Evolutionary conservation across 2,113 vertebrate genomes (phyloP).

Genomic region (Dromaius novaehollandiae): DNA sequence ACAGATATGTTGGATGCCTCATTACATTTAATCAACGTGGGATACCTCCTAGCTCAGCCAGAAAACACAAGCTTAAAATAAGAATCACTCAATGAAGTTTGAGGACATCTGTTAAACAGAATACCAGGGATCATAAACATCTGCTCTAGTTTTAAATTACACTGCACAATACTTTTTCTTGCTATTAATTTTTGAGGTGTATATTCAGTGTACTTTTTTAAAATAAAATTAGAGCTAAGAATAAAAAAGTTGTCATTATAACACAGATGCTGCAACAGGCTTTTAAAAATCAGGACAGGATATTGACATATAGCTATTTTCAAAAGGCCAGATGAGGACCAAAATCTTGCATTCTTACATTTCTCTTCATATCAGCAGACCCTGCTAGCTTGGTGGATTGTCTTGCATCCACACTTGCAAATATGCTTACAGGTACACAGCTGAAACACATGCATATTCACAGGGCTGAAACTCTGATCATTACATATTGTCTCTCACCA

Average conservation of each 20-base stretch:
- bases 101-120: background rate
- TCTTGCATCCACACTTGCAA: background rate
- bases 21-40: background rate
- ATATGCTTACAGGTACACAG: background rate
- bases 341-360: background rate
- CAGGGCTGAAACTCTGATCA: background rate
- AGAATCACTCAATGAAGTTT: background rate
- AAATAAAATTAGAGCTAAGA: background rate
- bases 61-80: background rate
- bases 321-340: background rate
- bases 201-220: background rate
- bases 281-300: background rate
- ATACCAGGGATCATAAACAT: background rate
- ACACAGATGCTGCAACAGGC: background rate
- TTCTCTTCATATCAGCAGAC: background rate
- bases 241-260: background rate
- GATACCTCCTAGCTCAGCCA: background rate
- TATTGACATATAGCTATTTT: background rate
- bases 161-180: background rate
- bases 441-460: background rate
- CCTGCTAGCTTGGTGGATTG: background rate
- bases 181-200: background rate
- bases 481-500: conserved; percentile 78
- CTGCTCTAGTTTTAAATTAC: background rate
- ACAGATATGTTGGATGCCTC: background rate